Evolutionary conservation across 2,888 invertebrate genomes (phyloP), one percentile per base, ranked within the genome.

Genomic region (Amphipoea lucens): DNA sequence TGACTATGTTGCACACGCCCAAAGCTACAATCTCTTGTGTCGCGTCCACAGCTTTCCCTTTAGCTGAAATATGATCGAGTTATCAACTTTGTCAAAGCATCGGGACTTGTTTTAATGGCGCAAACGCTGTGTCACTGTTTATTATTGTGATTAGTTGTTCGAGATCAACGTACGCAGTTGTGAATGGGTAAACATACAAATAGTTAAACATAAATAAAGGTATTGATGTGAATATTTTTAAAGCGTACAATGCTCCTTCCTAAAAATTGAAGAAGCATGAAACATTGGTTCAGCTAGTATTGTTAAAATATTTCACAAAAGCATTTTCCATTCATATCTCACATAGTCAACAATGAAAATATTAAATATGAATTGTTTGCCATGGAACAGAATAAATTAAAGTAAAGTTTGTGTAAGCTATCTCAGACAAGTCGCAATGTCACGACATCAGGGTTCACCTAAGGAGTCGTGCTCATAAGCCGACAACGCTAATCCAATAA

Each of bases 11-110:
- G 92, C 98, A 98, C 20, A 98, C 92, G n/a, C 98, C 98, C 70
- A 98, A 95, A 1, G 98, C 98, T 71, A 98, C 94, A 95, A 98
- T 98, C 96, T 98, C 98, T 95, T 98, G 98, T 65, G 98, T 98
- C 14, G 98, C 98, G 90, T 98, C 98, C 91, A 98, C 95, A 48
- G 97, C 97, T 91, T 97, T 97, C n/a, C 98, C 98, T 90, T 97
- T 97, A n/a, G 98, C 98, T 98, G 94, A 84, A 95, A 91, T 74
- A 77, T 76, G 82, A 85, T 84, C 74, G 76, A 88, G 78, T 85
- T 90, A 90, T 90, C 74, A 92, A 91, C 89, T 91, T 91, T 90
- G 89, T 92, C 88, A 91, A 92, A 89, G 87, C 88, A 91, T 89
- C 86, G 84, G 77, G 69, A 86, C 81, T 85, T 84, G 87, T 88